A percentile compares a stretch with the other conserved stretches of the same genome.
These are phyloP conservation scores for Lepidocolaptes lacrymiger DNA, from an alignment of 2,797 vertebrate species.

Conservation along the genomic window DNA sequence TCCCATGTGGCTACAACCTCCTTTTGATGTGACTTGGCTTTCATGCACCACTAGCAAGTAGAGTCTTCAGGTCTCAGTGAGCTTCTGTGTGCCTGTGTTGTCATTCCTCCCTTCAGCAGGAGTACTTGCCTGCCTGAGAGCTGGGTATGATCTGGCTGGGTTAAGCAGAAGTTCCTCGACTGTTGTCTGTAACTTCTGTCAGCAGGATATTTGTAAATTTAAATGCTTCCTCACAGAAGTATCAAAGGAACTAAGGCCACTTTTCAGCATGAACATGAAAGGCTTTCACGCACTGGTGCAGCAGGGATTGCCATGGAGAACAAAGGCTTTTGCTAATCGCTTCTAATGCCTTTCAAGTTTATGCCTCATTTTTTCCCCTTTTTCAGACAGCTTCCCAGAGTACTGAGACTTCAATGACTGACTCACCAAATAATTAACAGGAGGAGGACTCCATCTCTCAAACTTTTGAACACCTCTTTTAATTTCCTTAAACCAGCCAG, in stretches of 20 bases:
- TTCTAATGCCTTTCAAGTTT: slow-evolving; percentile 68
- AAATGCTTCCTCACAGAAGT: slow-evolving; percentile 41
- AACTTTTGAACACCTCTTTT: slow-evolving; percentile 69
- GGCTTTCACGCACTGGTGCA: background rate
- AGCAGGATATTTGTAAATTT: slow-evolving; percentile 41
- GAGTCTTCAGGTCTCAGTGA: background rate
- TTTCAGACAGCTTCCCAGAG: slow-evolving; percentile 53
- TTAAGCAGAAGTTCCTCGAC: background rate
- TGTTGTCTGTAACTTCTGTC: slow-evolving; percentile 48
- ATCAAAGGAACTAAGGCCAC: slow-evolving; percentile 59
- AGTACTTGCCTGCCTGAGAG: background rate
- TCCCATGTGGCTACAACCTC: background rate
- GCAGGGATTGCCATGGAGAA: slow-evolving; percentile 54
- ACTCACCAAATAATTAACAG: slow-evolving; percentile 68
- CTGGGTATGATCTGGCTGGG: background rate
- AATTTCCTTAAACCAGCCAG: slow-evolving; percentile 64
- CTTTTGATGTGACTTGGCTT: background rate
- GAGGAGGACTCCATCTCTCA: slow-evolving; percentile 58
- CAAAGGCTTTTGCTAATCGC: slow-evolving; percentile 64
- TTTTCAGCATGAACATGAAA: slow-evolving; percentile 61
- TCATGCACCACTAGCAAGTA: background rate
- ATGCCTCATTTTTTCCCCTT: slow-evolving; percentile 55
- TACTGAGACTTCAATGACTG: slow-evolving; percentile 45
- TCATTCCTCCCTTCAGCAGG: background rate
- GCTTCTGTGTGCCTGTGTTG: background rate